These are phyloP conservation scores for Aldrovandia affinis DNA, from an alignment of 2,797 vertebrate genomes.

Conservation along the genomic window DNA sequence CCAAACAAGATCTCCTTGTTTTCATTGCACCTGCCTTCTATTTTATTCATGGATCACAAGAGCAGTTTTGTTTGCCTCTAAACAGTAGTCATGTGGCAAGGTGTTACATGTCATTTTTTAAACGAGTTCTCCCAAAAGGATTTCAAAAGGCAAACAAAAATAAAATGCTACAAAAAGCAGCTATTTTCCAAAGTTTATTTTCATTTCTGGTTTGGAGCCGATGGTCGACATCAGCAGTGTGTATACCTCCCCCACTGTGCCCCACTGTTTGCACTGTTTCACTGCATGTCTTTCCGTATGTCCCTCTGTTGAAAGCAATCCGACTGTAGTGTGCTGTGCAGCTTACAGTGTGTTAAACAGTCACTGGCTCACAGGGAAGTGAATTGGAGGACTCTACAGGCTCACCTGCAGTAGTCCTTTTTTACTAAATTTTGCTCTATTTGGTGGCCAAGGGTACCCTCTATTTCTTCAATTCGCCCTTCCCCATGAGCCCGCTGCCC, in stretches of 20 bases:
- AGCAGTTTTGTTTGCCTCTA: constrained; percentile 61
- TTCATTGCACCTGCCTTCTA: constrained; percentile 71
- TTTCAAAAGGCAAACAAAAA: constrained; percentile 54
- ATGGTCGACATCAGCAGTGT: not conserved
- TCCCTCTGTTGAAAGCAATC: not conserved
- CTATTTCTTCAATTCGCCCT: too few relatives aligned
- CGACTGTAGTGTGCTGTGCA: not conserved
- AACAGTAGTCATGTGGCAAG: constrained; percentile 70
- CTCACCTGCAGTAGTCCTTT: not conserved
- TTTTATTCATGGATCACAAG: constrained; percentile 64
- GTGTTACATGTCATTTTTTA: constrained; percentile 74
- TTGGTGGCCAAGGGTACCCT: too few relatives aligned
- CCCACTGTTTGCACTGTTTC: not conserved
- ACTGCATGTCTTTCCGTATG: not conserved
- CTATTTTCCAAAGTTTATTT: constrained; percentile 57
- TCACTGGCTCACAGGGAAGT: not conserved
- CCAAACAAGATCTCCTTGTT: constrained; percentile 63
- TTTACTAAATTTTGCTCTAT: too few relatives aligned
- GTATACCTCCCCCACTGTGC: not conserved
- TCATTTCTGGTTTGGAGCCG: constrained; percentile 39
- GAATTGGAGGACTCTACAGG: not conserved
- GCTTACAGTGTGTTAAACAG: not conserved
- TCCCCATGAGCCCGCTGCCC: too few relatives aligned
- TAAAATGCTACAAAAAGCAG: constrained; percentile 34
- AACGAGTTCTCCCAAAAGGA: constrained; percentile 70